These are phyloP conservation scores for Acropora tenuis DNA, from an alignment of 64 coral and sea anemone genomes.

Conservation along the genomic window DNA sequence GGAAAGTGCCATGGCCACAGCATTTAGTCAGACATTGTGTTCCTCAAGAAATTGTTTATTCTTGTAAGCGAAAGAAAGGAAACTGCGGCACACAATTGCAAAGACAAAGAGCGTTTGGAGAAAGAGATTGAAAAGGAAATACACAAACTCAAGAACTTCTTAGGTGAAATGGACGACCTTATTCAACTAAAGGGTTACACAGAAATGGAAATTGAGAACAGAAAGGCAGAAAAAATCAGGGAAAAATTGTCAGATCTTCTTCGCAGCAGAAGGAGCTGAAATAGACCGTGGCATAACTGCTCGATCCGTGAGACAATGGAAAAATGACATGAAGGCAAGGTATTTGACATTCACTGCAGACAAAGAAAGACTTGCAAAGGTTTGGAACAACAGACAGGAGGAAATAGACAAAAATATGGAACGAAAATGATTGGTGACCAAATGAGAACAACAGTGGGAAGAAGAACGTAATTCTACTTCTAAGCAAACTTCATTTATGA, in stretches of 20 bases:
- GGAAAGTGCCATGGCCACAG: too few relatives aligned
- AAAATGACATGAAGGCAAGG: constrained; percentile 63
- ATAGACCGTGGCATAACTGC: constrained; percentile 64
- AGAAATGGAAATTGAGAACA: constrained; percentile 61
- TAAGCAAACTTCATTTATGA: constrained; percentile 10
- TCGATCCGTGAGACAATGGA: constrained; percentile 57
- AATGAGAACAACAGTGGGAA: constrained; percentile 15
- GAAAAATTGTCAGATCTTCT: constrained; percentile 43
- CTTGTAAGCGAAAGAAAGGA: too few relatives aligned
- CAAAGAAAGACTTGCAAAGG: constrained; percentile 37
- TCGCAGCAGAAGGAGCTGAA: constrained; percentile 52
- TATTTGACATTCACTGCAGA: constrained; percentile 29
- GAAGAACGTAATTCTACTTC: background rate
- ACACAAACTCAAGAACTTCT: constrained; percentile 50
- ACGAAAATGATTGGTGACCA: too few relatives aligned
- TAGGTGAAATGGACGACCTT: constrained; percentile 70
- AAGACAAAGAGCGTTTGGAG: background rate
- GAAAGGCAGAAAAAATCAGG: constrained; percentile 45
- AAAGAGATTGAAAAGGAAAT: constrained; percentile 63
- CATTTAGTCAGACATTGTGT: too few relatives aligned
- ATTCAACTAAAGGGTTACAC: constrained; percentile 46
- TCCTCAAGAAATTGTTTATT: too few relatives aligned
- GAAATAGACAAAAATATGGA: background rate
- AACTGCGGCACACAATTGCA: background rate
- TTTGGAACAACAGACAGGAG: background rate